Percentiles rank a stretch among this genome's conserved stretches.
Evolutionary conservation across 2,888 invertebrate species (phyloP).

Genomic region (Dryocosmus kuriphilus): DNA sequence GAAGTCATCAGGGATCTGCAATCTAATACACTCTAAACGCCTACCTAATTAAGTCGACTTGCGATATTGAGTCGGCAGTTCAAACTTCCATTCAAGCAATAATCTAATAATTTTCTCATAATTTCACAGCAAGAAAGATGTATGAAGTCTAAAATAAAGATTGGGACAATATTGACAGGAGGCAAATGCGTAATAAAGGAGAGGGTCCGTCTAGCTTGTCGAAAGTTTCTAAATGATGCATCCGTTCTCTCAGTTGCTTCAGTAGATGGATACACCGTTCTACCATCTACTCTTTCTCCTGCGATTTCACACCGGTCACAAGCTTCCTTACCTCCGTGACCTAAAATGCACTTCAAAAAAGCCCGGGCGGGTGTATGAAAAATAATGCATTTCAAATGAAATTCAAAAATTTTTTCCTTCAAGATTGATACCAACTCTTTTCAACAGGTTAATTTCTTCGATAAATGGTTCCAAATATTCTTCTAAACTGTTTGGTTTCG

Average conservation of each 20-base stretch:
- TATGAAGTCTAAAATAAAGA: constrained; percentile 26
- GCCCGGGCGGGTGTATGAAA: constrained; percentile 50
- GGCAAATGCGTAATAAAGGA: constrained; percentile 6
- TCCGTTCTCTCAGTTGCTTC: constrained; percentile 22
- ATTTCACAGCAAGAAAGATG: constrained; percentile 7
- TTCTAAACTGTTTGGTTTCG: constrained; percentile 38
- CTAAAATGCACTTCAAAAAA: constrained; percentile 42
- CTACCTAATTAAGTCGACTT: no score
- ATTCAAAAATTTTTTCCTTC: constrained; percentile 11
- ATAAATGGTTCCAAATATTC: no score
- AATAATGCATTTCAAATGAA: constrained; percentile 45
- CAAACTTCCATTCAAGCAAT: no score
- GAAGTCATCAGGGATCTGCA: no score
- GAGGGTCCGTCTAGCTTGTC: constrained; percentile 32
- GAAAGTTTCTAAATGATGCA: constrained; percentile 34
- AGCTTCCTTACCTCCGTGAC: constrained; percentile 37
- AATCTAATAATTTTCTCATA: constrained; percentile 3
- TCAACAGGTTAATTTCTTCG: no score
- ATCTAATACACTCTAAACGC: no score
- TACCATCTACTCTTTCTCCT: not conserved
- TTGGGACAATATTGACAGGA: not conserved
- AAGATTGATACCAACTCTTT: constrained; percentile 7
- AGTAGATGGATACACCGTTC: not conserved
- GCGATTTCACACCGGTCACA: constrained; percentile 42
- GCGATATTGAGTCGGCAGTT: no score